Base-by-base conservation (phyloP, 2,888 invertebrate species). In the Troilus luridus region DNA sequence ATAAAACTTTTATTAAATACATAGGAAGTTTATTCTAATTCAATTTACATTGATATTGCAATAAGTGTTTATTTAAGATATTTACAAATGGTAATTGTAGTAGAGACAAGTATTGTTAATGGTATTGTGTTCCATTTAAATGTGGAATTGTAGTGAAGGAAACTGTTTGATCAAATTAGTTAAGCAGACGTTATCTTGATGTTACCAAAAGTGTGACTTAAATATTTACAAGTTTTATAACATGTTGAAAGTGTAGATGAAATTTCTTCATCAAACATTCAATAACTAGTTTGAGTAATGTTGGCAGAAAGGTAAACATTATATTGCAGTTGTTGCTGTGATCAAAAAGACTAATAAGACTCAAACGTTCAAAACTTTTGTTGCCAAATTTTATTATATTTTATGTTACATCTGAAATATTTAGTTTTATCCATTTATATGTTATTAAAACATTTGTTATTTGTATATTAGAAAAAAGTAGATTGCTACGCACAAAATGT, bases 331-430 rank as follows among this genome's bases (percentile, higher is more conserved):
- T 67, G 67, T 77, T 77, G 17, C 19, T 41, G 72, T 17, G 17
- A 41, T 77, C 17, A 77, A 41, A 19, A 77, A 41, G 41, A 77
- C 27, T 41, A 41, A 77, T 77, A 77, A 77, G 72, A 77, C 72
- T 77, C 41, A 7, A 77, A 41, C 41, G 72, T 77, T 77, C 72
- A 77, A 41, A 77, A 17, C 1, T 77, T 67, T 77, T 77, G 72
- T 77, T 77, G 72, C 41, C 72, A 77, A 77, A 77, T 77, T 77
- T 77, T 77, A 67, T 67, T 67, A 17, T 67, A 77, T 77, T 77
- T 77, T 77, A 77, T 77, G 27, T 77, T 77, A 77, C 19, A 41
- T 10, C 19, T 77, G 41, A 41, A 27, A 41, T 77, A 77, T 77
- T 77, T 41, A 77, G 41, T 77, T 77, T 77, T 77, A 77, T 77